Percentiles rank a stretch among this genome's conserved stretches.
These are phyloP conservation scores for Ridgeia piscesae DNA, from an alignment of 1,140 invertebrate species.

Conservation along the genomic window DNA sequence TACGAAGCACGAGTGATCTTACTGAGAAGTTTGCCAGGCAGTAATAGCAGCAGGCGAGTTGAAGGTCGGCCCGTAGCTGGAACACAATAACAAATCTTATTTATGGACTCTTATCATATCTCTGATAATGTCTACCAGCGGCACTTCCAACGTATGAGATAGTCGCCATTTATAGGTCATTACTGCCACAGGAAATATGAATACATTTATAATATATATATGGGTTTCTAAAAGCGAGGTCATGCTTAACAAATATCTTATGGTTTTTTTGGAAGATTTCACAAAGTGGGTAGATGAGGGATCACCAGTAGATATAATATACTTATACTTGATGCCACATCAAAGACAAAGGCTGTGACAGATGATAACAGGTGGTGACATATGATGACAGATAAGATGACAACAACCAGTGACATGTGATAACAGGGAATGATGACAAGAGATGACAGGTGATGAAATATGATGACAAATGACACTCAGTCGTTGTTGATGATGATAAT, in stretches of 20 bases:
- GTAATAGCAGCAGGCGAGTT: constrained; percentile 53
- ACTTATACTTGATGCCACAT: not conserved
- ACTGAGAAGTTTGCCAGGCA: constrained; percentile 50
- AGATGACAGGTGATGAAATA: too few relatives aligned
- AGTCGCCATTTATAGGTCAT: not conserved
- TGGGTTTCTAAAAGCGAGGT: too few relatives aligned
- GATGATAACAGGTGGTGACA: too few relatives aligned
- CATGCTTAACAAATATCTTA: too few relatives aligned
- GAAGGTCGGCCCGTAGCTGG: constrained; percentile 45
- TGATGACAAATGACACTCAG: too few relatives aligned
- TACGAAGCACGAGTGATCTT: constrained; percentile 33
- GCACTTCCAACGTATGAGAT: not conserved
- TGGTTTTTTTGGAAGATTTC: too few relatives aligned
- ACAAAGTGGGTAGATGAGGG: not conserved
- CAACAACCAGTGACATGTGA: too few relatives aligned
- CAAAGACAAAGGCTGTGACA: not conserved
- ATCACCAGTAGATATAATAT: not conserved
- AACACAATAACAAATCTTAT: constrained; percentile 18
- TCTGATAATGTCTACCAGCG: not conserved
- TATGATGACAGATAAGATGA: too few relatives aligned
- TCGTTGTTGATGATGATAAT: not conserved
- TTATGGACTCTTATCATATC: not conserved
- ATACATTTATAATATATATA: not conserved
- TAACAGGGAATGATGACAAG: too few relatives aligned
- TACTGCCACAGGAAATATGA: not conserved